Percentiles rank a stretch among this genome's conserved stretches.
Evolutionary conservation across 2,797 vertebrate species (phyloP).

Genomic region (Cirrhinus molitorella): DNA sequence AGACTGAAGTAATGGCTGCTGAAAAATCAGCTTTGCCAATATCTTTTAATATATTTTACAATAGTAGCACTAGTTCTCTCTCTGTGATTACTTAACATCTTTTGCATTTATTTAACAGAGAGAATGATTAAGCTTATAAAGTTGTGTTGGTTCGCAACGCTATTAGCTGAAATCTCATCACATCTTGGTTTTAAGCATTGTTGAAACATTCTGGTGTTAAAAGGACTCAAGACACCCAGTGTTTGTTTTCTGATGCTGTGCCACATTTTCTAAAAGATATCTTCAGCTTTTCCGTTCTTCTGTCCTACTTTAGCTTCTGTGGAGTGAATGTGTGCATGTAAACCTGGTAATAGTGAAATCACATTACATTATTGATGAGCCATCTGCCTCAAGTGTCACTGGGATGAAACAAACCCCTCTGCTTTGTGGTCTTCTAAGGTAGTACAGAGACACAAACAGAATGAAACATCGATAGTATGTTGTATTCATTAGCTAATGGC

Average conservation of each 20-base stretch:
- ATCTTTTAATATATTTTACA: no score
- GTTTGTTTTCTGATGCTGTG: background rate
- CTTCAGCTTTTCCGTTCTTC: background rate
- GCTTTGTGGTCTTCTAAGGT: background rate
- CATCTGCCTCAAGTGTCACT: conserved; percentile 69
- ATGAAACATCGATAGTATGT: background rate
- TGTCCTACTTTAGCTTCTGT: conserved; percentile 6
- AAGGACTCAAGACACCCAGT: background rate
- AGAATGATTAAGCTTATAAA: background rate
- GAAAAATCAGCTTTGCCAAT: background rate
- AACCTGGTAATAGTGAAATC: conserved; percentile 66
- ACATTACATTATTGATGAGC: conserved; percentile 76
- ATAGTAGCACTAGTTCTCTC: no score
- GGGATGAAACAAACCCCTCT: background rate
- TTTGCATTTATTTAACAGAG: background rate
- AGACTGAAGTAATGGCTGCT: background rate
- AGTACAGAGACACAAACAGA: background rate
- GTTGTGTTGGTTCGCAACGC: background rate
- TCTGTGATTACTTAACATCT: no score
- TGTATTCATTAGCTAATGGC: background rate
- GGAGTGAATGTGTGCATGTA: background rate
- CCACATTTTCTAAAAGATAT: background rate
- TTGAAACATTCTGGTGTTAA: background rate
- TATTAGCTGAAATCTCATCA: background rate
- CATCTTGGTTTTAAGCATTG: background rate